Percentiles rank a stretch among this genome's conserved stretches.
Conservation (phyloP, 2,888 invertebrate genomes). For the Cephus pygmeus region DNA sequence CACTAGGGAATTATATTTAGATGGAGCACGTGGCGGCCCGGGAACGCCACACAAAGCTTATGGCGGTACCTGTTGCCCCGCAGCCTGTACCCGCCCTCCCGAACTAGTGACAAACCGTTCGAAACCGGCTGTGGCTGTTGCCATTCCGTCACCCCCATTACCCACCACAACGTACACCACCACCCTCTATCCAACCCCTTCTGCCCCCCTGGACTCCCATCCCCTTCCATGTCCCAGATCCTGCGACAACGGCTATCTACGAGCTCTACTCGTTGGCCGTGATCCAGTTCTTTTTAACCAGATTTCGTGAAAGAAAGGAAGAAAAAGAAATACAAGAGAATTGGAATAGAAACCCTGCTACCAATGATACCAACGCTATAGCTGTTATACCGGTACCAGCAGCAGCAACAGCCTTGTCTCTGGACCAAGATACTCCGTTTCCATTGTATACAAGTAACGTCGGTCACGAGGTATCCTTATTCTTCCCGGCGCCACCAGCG, state of each 20-base stretch:
- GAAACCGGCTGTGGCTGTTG: neutral
- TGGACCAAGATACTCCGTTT: no score
- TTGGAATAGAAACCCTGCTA: no score
- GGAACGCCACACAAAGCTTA: constrained; percentile 38
- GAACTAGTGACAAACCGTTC: neutral
- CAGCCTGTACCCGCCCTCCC: neutral
- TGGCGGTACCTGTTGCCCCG: constrained; percentile 27
- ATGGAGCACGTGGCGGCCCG: constrained; percentile 59
- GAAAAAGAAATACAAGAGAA: neutral
- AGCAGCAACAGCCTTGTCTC: no score
- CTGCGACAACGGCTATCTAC: no score
- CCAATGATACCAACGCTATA: no score
- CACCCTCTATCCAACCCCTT: neutral
- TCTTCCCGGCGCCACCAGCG: no score
- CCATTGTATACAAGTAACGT: no score
- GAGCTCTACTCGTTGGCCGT: neutral
- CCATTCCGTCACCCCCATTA: neutral
- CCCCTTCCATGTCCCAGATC: neutral
- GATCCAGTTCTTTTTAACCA: constrained; percentile 2
- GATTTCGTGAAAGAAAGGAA: neutral
- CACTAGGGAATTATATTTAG: constrained; percentile 56
- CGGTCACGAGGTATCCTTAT: no score
- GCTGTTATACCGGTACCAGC: no score
- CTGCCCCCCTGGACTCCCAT: neutral
- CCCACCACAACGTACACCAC: neutral